Percentiles rank a stretch among this genome's conserved stretches.
Evolutionary conservation across 1,140 invertebrate species (phyloP).

Genomic region (Drosophila lacertosa): DNA sequence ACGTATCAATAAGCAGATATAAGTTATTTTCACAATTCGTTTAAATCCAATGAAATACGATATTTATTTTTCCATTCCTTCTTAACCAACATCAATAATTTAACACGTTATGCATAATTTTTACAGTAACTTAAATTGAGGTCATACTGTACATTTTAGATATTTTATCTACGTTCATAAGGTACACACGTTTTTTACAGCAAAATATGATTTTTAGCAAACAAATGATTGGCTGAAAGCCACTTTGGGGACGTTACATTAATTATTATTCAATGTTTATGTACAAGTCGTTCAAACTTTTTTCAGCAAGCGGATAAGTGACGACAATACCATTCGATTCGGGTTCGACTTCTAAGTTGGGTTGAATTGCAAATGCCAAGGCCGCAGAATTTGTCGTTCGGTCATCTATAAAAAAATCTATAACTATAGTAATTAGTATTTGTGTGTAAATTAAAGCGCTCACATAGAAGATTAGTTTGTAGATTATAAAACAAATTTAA

Average conservation of each 20-base stretch:
- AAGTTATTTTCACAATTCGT: no score
- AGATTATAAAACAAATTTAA: no score
- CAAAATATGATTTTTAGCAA: conserved; percentile 22
- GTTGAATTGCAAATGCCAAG: neutral
- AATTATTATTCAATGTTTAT: conserved; percentile 56
- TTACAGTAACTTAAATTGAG: conserved; percentile 35
- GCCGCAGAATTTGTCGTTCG: conserved; percentile 40
- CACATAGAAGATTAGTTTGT: no score
- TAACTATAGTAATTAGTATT: neutral
- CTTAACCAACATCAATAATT: neutral
- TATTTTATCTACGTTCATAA: conserved; percentile 50
- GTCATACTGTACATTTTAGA: conserved; percentile 43
- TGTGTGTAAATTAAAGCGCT: neutral
- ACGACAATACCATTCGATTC: conserved; percentile 21
- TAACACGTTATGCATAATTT: neutral
- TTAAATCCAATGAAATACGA: no score
- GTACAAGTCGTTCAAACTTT: conserved; percentile 50
- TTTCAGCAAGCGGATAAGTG: conserved; percentile 72
- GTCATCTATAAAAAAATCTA: conserved; percentile 65
- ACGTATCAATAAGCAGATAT: no score
- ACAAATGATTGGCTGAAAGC: conserved; percentile 58
- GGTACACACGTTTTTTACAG: conserved; percentile 59
- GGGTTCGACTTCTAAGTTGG: neutral
- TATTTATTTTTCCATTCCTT: neutral
- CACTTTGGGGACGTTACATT: conserved; percentile 64